phyloP scores from a whole-genome alignment of 1,140 invertebrate species.

The Plectrocnemia conspersa region DNA sequence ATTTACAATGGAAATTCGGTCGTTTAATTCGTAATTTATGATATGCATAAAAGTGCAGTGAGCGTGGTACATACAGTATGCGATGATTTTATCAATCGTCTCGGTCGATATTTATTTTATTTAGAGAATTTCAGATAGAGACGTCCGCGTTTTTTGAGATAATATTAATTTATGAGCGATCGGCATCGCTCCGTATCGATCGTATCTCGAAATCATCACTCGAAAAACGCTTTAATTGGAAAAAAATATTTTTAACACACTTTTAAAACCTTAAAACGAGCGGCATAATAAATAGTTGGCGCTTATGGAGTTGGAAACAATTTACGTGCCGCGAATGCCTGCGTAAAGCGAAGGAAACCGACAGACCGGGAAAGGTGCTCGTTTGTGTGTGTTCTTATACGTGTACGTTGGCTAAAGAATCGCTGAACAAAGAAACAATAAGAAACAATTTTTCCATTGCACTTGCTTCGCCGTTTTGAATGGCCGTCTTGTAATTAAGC shows the following conservation, averaged over 20 bases:
- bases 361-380: not conserved
- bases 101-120: no score
- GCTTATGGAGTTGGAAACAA: conserved; percentile 2
- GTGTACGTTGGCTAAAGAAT: not conserved
- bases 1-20: conserved; percentile 7
- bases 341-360: not conserved
- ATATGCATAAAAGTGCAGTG: conserved; percentile 18
- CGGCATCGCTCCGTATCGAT: no score
- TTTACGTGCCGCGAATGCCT: conserved; percentile 8
- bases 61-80: no score
- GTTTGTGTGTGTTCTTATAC: no score
- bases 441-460: conserved; percentile 4
- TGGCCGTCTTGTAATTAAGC: conserved; percentile 10
- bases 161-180: no score
- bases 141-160: no score
- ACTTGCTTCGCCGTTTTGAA: not conserved
- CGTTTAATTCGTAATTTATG: conserved; percentile 12
- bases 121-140: no score
- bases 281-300: not conserved
- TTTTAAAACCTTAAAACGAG: no score
- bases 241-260: no score
- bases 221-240: no score
- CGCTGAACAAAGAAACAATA: conserved; percentile 6
- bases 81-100: no score
- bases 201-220: no score